Percentiles rank a stretch among this genome's conserved stretches.
Conservation (phyloP, 2,797 vertebrate species). For the Emydoidea blandingii region DNA sequence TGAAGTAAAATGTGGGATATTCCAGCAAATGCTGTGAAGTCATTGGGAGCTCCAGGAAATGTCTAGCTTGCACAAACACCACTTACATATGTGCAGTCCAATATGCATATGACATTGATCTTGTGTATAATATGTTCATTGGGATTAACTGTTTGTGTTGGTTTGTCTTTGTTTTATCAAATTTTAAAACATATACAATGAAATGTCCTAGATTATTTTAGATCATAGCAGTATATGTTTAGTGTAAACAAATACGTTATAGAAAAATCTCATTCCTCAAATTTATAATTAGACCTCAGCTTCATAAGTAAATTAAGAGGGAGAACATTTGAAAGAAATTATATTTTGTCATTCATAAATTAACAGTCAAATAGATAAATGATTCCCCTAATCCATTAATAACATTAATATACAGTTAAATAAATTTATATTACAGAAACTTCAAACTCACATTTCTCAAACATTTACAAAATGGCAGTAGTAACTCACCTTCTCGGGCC, state of each 20-base stretch:
- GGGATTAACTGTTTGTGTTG: not conserved
- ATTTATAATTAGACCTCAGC: conserved; percentile 25
- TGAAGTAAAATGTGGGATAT: not conserved
- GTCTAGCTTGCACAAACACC: not conserved
- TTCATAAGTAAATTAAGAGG: conserved; percentile 54
- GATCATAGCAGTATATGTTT: not conserved
- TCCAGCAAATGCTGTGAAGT: not conserved
- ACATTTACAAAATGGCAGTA: conserved; percentile 28
- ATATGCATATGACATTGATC: not conserved
- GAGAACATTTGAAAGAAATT: conserved; percentile 38
- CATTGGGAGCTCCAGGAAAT: rapidly evolving
- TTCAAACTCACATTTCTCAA: conserved; percentile 20
- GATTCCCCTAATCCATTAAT: not conserved
- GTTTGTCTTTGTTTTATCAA: not conserved
- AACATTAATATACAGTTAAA: conserved; percentile 36
- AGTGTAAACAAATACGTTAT: not conserved
- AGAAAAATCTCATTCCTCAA: conserved; percentile 26
- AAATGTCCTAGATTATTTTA: not conserved
- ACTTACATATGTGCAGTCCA: not conserved
- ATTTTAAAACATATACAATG: not conserved
- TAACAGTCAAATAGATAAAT: conserved; percentile 47
- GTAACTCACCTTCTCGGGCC: not conserved
- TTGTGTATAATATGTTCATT: not conserved
- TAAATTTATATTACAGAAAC: conserved; percentile 54
- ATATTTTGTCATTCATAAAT: conserved; percentile 44